phyloP scores from a whole-genome alignment of 1,140 invertebrate genomes.

The Bombus superbus region DNA sequence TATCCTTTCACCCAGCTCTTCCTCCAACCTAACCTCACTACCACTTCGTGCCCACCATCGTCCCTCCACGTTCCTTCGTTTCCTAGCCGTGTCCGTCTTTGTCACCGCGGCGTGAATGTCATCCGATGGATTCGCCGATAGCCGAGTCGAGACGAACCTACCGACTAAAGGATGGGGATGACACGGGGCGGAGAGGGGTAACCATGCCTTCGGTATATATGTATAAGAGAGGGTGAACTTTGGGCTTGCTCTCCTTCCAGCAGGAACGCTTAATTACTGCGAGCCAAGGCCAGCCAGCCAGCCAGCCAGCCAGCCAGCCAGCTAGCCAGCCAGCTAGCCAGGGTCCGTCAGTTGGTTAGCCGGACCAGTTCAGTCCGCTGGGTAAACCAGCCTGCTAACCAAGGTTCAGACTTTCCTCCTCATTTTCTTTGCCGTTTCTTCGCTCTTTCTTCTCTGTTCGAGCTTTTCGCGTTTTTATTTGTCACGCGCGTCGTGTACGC shows the following conservation, averaged over 20 bases:
- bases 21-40: not conserved
- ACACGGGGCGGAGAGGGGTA: not conserved
- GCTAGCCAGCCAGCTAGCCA: not conserved
- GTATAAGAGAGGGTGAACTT: slow-evolving; percentile 40
- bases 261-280: slow-evolving; percentile 62
- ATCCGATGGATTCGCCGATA: slow-evolving; percentile 45
- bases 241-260: slow-evolving; percentile 46
- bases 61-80: slow-evolving; percentile 8
- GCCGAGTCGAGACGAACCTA: slow-evolving; percentile 17
- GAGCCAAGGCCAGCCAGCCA: slow-evolving; percentile 34
- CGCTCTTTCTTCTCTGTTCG: too few species aligned
- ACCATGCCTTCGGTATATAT: slow-evolving; percentile 20
- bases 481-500: not conserved
- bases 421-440: not conserved
- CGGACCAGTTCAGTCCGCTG: not conserved
- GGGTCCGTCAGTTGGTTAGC: slow-evolving; percentile 30
- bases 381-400: slow-evolving; percentile 2
- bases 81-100: slow-evolving; percentile 20
- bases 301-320: slow-evolving; percentile 13
- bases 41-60: not conserved
- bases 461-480: not conserved
- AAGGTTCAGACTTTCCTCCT: not conserved
- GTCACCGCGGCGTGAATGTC: slow-evolving; percentile 33
- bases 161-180: not conserved
- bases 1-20: slow-evolving; percentile 69